These are phyloP conservation scores for Cenopis cana DNA, from an alignment of 2,888 invertebrate species.

Conservation along the genomic window DNA sequence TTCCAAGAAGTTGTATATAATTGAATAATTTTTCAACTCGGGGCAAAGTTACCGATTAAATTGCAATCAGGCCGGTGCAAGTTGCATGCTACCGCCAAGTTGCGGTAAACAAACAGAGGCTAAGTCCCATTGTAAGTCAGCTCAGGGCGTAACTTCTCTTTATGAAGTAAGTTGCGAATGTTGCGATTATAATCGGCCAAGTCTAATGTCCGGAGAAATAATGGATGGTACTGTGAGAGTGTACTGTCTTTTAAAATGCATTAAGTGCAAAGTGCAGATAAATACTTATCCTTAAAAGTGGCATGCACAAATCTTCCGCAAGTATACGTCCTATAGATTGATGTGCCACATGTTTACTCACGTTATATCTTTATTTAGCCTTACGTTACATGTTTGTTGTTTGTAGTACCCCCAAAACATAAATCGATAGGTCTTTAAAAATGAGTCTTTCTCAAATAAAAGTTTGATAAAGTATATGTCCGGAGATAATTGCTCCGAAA, in stretches of 20 bases:
- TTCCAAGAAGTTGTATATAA: conserved; percentile 20
- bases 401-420: too few species aligned
- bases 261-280: background rate
- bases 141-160: conserved; percentile 47
- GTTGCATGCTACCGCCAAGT: conserved; percentile 58
- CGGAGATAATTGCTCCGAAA: too few species aligned
- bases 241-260: background rate
- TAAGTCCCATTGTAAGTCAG: conserved; percentile 71
- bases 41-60: conserved; percentile 74
- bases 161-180: conserved; percentile 27
- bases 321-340: too few species aligned
- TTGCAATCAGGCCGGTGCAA: conserved; percentile 70
- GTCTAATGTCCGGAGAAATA: conserved; percentile 13
- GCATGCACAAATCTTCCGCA: too few species aligned
- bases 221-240: background rate
- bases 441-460: too few species aligned
- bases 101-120: conserved; percentile 69
- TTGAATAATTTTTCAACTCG: conserved; percentile 49
- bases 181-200: conserved; percentile 30
- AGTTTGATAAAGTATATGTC: too few species aligned
- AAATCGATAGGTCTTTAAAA: too few species aligned
- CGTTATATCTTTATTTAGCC: too few species aligned
- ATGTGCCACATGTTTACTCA: too few species aligned
- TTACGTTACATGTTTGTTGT: too few species aligned
- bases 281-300: too few species aligned